Conservation (phyloP, 1,140 invertebrate genomes). For the Asbolus verrucosus region DNA sequence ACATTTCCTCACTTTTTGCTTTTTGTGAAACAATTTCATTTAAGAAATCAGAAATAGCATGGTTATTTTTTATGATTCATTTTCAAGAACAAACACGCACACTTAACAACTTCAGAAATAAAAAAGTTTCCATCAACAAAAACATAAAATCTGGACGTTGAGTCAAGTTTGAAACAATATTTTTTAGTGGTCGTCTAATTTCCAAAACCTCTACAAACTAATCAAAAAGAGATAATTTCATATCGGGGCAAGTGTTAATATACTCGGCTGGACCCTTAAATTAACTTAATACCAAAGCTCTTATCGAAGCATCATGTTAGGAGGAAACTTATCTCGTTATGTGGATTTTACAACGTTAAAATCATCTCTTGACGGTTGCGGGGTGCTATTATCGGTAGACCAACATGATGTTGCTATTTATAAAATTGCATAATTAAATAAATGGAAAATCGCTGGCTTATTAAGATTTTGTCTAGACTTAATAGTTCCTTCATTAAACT, state of each 20-base stretch:
- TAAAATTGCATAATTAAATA: neutral
- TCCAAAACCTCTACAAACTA: neutral
- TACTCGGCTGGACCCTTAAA: neutral
- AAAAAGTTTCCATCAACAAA: too few relatives aligned
- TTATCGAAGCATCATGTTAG: constrained; percentile 19
- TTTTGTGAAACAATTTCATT: too few relatives aligned
- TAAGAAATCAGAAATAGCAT: too few relatives aligned
- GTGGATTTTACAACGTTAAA: constrained; percentile 20
- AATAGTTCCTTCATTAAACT: neutral
- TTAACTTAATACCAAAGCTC: constrained; percentile 1
- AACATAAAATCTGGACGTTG: too few relatives aligned
- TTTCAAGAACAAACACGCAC: too few relatives aligned
- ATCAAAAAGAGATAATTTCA: neutral
- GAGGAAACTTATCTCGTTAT: constrained; percentile 26
- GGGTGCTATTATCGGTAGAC: constrained; percentile 6
- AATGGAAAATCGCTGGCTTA: constrained; percentile 17
- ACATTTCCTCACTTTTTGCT: too few relatives aligned
- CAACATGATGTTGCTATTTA: neutral
- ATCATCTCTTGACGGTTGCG: constrained; percentile 4
- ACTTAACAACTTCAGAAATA: too few relatives aligned
- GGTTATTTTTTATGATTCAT: too few relatives aligned
- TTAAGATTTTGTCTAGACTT: constrained; percentile 17
- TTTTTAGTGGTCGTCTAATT: too few relatives aligned
- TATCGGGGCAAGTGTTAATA: neutral
- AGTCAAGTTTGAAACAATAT: too few relatives aligned